Conservation (phyloP, 2,113 vertebrate genomes). For the Limanda limanda region DNA sequence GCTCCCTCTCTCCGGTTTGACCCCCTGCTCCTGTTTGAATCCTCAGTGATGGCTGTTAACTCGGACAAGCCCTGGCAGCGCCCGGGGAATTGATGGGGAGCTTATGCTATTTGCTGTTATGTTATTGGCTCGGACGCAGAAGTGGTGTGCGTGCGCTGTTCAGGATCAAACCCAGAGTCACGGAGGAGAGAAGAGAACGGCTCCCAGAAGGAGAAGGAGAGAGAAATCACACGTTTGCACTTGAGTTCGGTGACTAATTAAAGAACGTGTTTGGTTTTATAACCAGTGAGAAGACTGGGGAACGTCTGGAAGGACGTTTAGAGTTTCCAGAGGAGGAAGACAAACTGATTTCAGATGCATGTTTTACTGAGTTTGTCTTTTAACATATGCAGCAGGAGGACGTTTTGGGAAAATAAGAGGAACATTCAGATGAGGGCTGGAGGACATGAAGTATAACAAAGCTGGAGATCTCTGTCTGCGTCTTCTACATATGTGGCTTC, state of each 20-base stretch:
- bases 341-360: no score
- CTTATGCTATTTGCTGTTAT: constrained; percentile 47
- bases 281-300: no score
- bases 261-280: not conserved
- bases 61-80: constrained; percentile 36
- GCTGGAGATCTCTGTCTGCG: no score
- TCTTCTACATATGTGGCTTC: no score
- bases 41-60: constrained; percentile 48
- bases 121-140: constrained; percentile 26
- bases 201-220: not conserved
- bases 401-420: no score
- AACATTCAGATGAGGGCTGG: no score
- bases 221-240: not conserved
- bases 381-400: no score
- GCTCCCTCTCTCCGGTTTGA: constrained; percentile 53
- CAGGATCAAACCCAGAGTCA: constrained; percentile 15
- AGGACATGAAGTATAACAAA: no score
- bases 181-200: not conserved
- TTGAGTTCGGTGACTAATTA: not conserved
- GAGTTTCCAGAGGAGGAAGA: no score
- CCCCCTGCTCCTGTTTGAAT: constrained; percentile 57
- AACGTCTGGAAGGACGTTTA: not conserved
- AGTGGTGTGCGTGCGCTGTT: constrained; percentile 3
- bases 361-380: no score
- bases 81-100: constrained; percentile 44